A percentile compares a stretch with the other conserved stretches of the same genome.
phyloP scores from a whole-genome alignment of 2,113 vertebrate species.

The Saimiri boliviensis region DNA sequence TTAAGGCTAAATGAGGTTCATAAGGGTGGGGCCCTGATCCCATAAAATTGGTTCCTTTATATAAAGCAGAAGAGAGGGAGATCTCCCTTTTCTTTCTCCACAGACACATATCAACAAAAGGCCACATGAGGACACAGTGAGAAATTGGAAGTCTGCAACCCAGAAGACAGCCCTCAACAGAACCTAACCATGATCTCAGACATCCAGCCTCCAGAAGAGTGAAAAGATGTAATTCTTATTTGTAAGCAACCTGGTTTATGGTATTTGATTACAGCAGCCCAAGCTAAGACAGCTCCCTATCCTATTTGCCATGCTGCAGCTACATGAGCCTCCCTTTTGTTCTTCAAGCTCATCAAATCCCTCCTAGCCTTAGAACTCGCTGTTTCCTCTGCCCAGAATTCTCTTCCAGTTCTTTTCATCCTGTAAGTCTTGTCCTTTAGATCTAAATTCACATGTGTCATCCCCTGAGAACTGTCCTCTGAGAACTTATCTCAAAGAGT shows the following conservation, averaged over 20 bases:
- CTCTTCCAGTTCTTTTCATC: background rate
- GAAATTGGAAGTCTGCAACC: background rate
- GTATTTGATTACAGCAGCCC: background rate
- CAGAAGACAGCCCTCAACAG: background rate
- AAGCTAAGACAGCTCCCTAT: background rate
- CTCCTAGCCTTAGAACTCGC: background rate
- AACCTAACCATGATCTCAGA: background rate
- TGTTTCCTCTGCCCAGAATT: background rate
- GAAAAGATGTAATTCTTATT: background rate
- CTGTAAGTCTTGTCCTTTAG: background rate
- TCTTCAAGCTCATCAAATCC: background rate
- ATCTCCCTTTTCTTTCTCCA: background rate
- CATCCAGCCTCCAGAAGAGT: background rate
- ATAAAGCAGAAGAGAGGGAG: background rate
- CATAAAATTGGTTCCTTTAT: background rate
- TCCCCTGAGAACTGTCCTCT: background rate
- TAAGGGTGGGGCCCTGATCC: background rate
- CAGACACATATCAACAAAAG: background rate
- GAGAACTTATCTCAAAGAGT: background rate
- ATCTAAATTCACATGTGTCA: background rate
- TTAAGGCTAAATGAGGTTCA: background rate
- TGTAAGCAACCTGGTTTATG: background rate
- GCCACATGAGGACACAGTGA: background rate
- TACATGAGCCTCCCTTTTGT: background rate
- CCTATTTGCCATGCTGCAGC: rapidly evolving